Evolutionary conservation across 2,113 vertebrate genomes (phyloP), one percentile per base, ranked within the genome.

Genomic region (Plecotus auritus): DNA sequence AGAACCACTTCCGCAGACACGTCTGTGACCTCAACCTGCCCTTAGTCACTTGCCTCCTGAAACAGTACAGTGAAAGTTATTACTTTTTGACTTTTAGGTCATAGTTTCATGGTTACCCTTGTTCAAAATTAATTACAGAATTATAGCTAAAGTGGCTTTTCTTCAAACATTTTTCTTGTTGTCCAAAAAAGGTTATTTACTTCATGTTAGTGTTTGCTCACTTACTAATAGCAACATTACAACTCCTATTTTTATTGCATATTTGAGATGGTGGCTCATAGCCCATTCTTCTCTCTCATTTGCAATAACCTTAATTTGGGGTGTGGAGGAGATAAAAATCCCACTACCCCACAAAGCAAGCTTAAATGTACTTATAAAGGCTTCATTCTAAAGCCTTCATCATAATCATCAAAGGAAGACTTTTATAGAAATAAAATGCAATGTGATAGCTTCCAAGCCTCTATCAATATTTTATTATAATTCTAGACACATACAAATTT

Each of bases 361-460:
- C 20, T 70, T 83, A 83, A 45, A 28, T 66, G 16, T 82, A 54
- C 13, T n/a, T 86, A 83, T 14, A 81, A 77, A 90, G 32, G 26
- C 20, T 8, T 82, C 51, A 37, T 64, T 70, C 18, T 54, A 76
- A 86, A 94, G 49, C 40, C n/a, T 77, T 80, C 23, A 16, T 51
- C 13, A 84, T 72, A 28, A 74, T 84, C n/a, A 61, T 61, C 67
- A 93, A 74, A 92, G 59, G 10, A 85, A 92, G 20, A 47, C 20
- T 83, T 70, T 92, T 35, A 78, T 4, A 61, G 64, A 96, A 85
- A 90, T 30, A 59, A 93, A 84, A 89, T 35, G n/a, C 20, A 92
- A 17, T 49, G 80, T 28, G 17, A 83, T 18, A 85, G 22, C 45
- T 47, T 61, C 61, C 10, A 91, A 77, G 72, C 67, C 61, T n/a